Percentiles rank a stretch among this genome's conserved stretches.
Evolutionary conservation across 2,797 vertebrate species (phyloP).

Genomic region (Micropoecilia bifurca): DNA sequence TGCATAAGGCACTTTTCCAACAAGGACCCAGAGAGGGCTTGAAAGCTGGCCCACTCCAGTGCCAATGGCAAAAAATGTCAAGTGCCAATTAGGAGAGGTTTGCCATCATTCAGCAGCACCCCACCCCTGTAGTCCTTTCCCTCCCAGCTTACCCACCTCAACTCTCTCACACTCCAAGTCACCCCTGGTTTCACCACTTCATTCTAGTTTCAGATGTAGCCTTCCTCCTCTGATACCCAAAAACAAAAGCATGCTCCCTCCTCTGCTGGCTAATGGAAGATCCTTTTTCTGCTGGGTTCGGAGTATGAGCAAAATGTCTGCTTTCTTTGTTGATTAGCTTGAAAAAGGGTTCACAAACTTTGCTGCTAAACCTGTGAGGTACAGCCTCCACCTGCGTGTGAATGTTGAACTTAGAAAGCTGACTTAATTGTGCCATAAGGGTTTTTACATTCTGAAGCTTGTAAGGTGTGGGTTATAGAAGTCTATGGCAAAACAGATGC

Average conservation of each 20-base stretch:
- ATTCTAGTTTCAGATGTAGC: constrained; percentile 65
- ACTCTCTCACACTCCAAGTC: constrained; percentile 80
- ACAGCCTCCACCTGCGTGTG: constrained; percentile 57
- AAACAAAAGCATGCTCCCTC: constrained; percentile 76
- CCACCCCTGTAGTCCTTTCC: constrained; percentile 76
- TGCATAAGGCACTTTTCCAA: constrained; percentile 88
- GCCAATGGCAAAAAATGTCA: constrained; percentile 85
- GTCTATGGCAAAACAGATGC: constrained; percentile 11
- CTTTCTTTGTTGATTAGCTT: constrained; percentile 71
- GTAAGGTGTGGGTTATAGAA: constrained; percentile 39
- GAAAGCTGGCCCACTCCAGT: constrained; percentile 83
- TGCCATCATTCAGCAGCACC: constrained; percentile 82
- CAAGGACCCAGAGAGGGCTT: constrained; percentile 83
- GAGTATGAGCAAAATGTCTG: constrained; percentile 67
- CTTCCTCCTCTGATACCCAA: constrained; percentile 70
- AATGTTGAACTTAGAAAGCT: constrained; percentile 41
- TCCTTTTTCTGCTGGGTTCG: constrained; percentile 63
- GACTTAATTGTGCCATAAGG: constrained; percentile 30
- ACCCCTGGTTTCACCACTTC: constrained; percentile 66
- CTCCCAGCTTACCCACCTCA: constrained; percentile 71
- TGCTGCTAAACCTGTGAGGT: constrained; percentile 50
- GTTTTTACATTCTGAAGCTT: constrained; percentile 30
- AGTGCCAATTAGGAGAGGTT: constrained; percentile 88
- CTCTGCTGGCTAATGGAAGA: constrained; percentile 64
- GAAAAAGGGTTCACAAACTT: constrained; percentile 64